These are phyloP conservation scores for Corythoichthys intestinalis DNA, from an alignment of 2,113 vertebrate genomes.

Conservation along the genomic window DNA sequence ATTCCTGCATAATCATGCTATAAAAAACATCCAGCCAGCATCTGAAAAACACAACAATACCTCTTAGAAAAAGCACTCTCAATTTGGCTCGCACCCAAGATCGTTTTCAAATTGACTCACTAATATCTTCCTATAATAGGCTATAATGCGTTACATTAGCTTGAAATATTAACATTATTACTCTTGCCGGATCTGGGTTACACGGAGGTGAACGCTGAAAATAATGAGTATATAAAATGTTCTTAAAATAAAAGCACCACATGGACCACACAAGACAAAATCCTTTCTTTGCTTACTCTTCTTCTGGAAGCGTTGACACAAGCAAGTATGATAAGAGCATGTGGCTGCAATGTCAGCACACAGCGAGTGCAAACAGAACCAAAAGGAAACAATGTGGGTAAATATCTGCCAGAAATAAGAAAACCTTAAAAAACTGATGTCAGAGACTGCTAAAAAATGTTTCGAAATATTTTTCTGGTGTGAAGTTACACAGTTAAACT, in stretches of 20 bases:
- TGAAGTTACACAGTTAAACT: not conserved
- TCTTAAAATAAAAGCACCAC: constrained; percentile 2
- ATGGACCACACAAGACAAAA: not conserved
- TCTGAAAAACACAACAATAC: not conserved
- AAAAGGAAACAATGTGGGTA: constrained; percentile 3
- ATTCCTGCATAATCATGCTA: not conserved
- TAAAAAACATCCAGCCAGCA: not conserved
- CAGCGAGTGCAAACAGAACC: not conserved
- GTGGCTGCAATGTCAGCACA: constrained; percentile 7
- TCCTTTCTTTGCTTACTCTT: not conserved
- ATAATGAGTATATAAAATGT: not conserved
- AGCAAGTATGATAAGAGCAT: not conserved
- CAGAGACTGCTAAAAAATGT: not conserved
- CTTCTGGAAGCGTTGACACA: not conserved
- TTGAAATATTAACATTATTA: not conserved
- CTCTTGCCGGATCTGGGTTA: not conserved
- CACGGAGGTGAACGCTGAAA: not conserved
- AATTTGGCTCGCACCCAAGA: not conserved
- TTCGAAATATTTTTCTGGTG: not conserved
- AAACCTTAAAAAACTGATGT: not conserved
- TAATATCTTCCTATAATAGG: not conserved
- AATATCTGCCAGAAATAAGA: not conserved
- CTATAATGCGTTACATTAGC: not conserved
- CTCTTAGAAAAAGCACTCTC: not conserved
- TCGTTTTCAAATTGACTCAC: not conserved